Conservation (phyloP, 2,888 invertebrate genomes). For the Seira sanloemensis region DNA sequence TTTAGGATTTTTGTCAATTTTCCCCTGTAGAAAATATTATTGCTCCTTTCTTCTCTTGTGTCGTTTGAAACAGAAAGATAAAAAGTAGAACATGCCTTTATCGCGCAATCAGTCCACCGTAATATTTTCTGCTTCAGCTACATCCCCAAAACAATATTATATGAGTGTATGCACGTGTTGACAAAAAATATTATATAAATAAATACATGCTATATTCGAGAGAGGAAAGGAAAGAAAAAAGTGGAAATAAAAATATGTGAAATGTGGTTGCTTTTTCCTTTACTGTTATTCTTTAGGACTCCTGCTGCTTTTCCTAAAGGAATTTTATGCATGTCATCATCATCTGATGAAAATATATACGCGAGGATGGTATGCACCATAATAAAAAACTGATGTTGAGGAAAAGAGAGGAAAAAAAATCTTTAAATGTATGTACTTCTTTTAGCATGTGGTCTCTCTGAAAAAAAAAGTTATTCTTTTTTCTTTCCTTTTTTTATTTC, state of each 20-base stretch:
- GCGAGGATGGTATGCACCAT: conserved; percentile 27
- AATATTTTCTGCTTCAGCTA: conserved; percentile 13
- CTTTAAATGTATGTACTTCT: conserved; percentile 27
- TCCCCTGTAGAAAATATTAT: neutral
- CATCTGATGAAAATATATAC: conserved; percentile 59
- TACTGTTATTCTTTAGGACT: conserved; percentile 37
- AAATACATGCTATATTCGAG: conserved; percentile 19
- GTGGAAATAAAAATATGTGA: conserved; percentile 41
- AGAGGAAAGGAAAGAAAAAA: conserved; percentile 15
- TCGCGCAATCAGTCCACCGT: neutral
- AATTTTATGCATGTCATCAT: conserved; percentile 60
- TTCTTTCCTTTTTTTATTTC: conserved; percentile 22
- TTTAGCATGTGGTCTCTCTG: conserved; percentile 55
- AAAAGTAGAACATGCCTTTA: neutral
- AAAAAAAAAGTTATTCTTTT: conserved; percentile 54
- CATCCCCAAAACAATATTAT: conserved; percentile 10
- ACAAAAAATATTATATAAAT: conserved; percentile 33
- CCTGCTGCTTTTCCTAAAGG: conserved; percentile 62
- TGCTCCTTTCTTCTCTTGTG: conserved; percentile 10
- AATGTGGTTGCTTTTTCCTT: conserved; percentile 53
- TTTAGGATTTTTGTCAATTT: conserved; percentile 1
- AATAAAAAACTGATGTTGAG: conserved; percentile 45
- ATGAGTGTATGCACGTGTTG: conserved; percentile 49
- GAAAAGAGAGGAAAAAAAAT: conserved; percentile 33
- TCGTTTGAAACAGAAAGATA: conserved; percentile 4